phyloP scores from a whole-genome alignment of 2,888 invertebrate species.

The Hybos culiciformis region DNA sequence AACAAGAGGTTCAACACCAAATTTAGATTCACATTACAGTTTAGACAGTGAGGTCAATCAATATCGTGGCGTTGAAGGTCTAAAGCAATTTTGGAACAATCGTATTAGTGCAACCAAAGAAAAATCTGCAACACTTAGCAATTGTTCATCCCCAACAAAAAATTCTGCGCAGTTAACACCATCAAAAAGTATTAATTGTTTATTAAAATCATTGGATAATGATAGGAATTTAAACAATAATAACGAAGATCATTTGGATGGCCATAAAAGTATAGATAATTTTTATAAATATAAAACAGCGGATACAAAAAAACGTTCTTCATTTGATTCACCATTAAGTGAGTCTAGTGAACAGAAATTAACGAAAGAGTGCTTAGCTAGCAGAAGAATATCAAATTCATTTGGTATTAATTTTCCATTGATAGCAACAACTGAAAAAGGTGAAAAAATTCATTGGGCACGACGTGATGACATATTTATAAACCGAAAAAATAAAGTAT shows the following conservation, averaged over 20 bases:
- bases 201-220: background rate
- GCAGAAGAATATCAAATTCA: conserved; percentile 8
- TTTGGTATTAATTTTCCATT: conserved; percentile 18
- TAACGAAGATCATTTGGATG: conserved; percentile 10
- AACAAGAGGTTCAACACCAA: background rate
- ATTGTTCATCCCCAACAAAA: background rate
- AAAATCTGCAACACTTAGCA: conserved; percentile 20
- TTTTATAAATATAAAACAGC: conserved; percentile 36
- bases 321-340: background rate
- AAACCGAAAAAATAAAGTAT: conserved; percentile 10
- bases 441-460: conserved; percentile 28
- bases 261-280: conserved; percentile 29
- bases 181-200: conserved; percentile 7
- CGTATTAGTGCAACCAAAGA: conserved; percentile 26
- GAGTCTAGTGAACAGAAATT: no score
- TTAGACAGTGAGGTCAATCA: background rate
- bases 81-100: conserved; percentile 33
- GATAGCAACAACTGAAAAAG: conserved; percentile 14
- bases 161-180: background rate
- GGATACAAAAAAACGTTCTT: conserved; percentile 13
- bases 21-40: background rate
- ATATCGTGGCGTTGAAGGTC: conserved; percentile 30
- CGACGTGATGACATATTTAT: conserved; percentile 22
- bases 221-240: background rate
- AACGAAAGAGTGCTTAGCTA: no score